A percentile compares a stretch with the other conserved stretches of the same genome.
phyloP scores from a whole-genome alignment of 2,888 invertebrate genomes.

The Dasysyrphus tricinctus region DNA sequence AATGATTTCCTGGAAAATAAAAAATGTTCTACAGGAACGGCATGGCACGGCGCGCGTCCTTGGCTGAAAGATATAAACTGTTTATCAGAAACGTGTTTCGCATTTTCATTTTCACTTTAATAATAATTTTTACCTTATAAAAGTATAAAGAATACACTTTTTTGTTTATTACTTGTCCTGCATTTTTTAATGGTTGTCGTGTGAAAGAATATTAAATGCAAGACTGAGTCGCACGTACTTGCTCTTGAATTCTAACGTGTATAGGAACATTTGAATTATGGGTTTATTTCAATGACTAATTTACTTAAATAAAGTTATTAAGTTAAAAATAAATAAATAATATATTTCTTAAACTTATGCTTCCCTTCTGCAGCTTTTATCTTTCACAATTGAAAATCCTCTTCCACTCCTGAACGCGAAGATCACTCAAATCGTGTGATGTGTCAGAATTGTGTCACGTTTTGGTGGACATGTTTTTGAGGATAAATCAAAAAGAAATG shows the following conservation, averaged over 20 bases:
- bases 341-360: too few species aligned
- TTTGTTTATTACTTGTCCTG: constrained; percentile 24
- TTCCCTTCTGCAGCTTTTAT: too few species aligned
- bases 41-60: constrained; percentile 19
- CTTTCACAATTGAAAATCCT: too few species aligned
- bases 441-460: too few species aligned
- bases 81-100: constrained; percentile 43
- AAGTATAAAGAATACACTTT: not conserved
- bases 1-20: constrained; percentile 43
- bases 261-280: not conserved
- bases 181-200: constrained; percentile 7
- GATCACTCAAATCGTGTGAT: too few species aligned
- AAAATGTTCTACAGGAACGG: constrained; percentile 8
- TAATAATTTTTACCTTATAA: constrained; percentile 32
- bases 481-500: too few species aligned
- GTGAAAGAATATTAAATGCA: not conserved
- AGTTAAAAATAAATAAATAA: too few species aligned
- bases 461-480: too few species aligned
- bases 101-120: constrained; percentile 45
- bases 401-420: too few species aligned
- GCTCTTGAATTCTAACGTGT: not conserved
- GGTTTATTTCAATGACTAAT: too few species aligned
- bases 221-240: not conserved
- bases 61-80: constrained; percentile 48
- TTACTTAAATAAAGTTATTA: too few species aligned